A percentile compares a stretch with the other conserved stretches of the same genome.
phyloP scores from a whole-genome alignment of 2,888 invertebrate genomes.

The Pammene fasciana region DNA sequence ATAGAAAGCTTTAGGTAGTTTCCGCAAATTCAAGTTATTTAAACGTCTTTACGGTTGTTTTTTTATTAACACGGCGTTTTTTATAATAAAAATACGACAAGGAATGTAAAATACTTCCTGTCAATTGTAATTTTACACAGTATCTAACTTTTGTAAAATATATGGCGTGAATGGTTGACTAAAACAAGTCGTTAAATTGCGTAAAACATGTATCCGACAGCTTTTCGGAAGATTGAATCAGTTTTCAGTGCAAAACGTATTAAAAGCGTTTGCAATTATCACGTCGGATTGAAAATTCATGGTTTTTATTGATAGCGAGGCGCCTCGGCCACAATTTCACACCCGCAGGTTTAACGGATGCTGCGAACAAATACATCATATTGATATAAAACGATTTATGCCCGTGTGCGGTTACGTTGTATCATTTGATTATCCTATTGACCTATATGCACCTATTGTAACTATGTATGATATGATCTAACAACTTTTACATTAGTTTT shows the following conservation, averaged over 20 bases:
- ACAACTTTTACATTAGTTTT: neutral
- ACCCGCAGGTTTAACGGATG: conserved; percentile 58
- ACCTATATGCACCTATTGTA: conserved; percentile 47
- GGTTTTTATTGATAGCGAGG: conserved; percentile 55
- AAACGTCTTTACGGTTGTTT: too few relatives aligned
- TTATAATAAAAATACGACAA: too few relatives aligned
- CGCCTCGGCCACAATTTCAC: conserved; percentile 52
- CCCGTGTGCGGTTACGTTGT: conserved; percentile 46
- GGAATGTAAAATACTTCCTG: too few relatives aligned
- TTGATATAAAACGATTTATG: conserved; percentile 61
- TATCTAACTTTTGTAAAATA: neutral
- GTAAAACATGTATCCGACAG: neutral
- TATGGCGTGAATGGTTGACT: conserved; percentile 32
- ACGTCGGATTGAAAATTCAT: conserved; percentile 51
- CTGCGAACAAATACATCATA: conserved; percentile 60
- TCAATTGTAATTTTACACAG: too few relatives aligned
- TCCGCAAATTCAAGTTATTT: too few relatives aligned
- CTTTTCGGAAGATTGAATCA: conserved; percentile 5
- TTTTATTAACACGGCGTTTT: too few relatives aligned
- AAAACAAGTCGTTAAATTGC: conserved; percentile 38
- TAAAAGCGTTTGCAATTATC: conserved; percentile 49
- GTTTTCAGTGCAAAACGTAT: conserved; percentile 45
- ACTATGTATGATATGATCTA: conserved; percentile 5
- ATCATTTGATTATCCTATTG: conserved; percentile 51
- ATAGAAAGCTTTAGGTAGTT: too few relatives aligned